A percentile compares a stretch with the other conserved stretches of the same genome.
These are phyloP conservation scores for Sisor rabdophorus DNA, from an alignment of 2,113 vertebrate species.

Conservation along the genomic window DNA sequence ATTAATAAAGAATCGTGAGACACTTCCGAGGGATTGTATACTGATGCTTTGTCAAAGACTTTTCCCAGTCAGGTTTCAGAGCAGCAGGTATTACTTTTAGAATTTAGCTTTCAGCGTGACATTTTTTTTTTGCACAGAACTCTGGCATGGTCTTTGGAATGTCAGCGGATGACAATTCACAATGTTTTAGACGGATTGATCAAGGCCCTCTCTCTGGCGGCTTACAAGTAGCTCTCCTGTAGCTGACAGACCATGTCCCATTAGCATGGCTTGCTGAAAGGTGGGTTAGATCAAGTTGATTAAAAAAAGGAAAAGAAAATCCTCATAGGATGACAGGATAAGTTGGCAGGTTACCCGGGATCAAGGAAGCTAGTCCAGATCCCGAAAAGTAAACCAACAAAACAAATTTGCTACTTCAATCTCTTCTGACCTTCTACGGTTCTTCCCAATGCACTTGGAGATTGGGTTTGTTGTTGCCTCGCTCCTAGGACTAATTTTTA, in stretches of 20 bases:
- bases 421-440: constrained; percentile 19
- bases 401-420: background rate
- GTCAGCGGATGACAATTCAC: constrained; percentile 62
- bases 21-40: background rate
- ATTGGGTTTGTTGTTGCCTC: constrained; percentile 75
- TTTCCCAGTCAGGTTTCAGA: background rate
- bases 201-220: constrained; percentile 61
- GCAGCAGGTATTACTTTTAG: background rate
- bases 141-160: constrained; percentile 46
- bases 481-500: constrained; percentile 84
- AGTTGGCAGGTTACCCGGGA: constrained; percentile 40
- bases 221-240: constrained; percentile 56
- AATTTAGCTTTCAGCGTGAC: constrained; percentile 37
- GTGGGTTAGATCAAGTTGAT: constrained; percentile 51
- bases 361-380: constrained; percentile 11
- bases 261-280: constrained; percentile 52
- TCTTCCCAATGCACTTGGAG: constrained; percentile 36
- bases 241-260: constrained; percentile 55
- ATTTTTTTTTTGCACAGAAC: constrained; percentile 10
- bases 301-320: constrained; percentile 18
- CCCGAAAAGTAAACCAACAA: constrained; percentile 14
- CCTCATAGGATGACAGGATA: constrained; percentile 34
- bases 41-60: background rate
- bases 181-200: constrained; percentile 62
- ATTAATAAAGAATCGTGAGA: background rate